Conservation (phyloP, 2,888 invertebrate genomes). For the Lottia gigantea region DNA sequence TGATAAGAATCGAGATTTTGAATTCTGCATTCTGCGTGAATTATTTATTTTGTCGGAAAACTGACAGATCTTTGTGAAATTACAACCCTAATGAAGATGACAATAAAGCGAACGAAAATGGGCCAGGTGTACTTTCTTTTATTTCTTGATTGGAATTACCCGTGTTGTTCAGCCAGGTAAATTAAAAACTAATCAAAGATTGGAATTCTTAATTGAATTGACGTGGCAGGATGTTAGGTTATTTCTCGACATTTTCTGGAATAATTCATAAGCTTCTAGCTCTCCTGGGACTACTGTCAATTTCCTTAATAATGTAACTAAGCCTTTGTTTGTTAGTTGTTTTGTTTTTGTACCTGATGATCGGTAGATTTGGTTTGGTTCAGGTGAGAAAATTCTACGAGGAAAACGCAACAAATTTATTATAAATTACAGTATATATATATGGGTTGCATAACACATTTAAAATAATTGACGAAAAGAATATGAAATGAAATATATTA, state of each 20-base stretch:
- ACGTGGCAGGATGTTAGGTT: constrained; percentile 3
- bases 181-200: constrained; percentile 9
- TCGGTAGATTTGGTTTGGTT: no score
- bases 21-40: constrained; percentile 1
- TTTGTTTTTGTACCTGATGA: no score
- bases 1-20: not conserved
- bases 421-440: no score
- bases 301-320: no score
- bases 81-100: not conserved
- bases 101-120: not conserved
- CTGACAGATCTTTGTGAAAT: constrained; percentile 6
- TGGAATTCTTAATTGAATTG: constrained; percentile 1
- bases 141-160: not conserved
- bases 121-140: not conserved
- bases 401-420: no score
- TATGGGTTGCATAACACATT: no score
- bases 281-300: not conserved
- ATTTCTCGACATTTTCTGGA: not conserved
- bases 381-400: no score
- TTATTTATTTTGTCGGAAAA: constrained; percentile 1
- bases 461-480: no score
- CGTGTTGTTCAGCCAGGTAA: constrained; percentile 2
- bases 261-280: not conserved
- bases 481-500: no score
- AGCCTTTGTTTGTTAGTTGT: no score